These are phyloP conservation scores for Itoplectis maculator DNA, from an alignment of 2,888 invertebrate species.

Conservation along the genomic window DNA sequence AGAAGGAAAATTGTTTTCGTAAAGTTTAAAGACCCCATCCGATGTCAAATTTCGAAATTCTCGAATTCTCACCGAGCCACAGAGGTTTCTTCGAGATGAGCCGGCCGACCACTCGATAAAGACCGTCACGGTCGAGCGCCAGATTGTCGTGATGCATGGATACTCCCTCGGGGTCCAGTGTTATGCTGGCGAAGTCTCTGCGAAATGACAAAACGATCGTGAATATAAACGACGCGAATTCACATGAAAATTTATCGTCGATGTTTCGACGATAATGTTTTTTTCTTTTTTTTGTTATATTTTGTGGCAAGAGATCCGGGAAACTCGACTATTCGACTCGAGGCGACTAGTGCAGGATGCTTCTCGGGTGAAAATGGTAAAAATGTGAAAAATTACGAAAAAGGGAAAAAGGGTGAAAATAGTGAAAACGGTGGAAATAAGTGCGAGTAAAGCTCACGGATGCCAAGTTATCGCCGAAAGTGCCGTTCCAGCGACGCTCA, in stretches of 20 bases:
- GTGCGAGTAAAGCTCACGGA: constrained; percentile 87
- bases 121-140: constrained; percentile 73
- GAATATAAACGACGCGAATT: neutral
- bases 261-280: no score
- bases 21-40: no score
- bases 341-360: neutral
- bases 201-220: constrained; percentile 19
- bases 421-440: constrained; percentile 43
- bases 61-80: constrained; percentile 83
- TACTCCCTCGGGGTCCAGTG: constrained; percentile 71
- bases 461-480: constrained; percentile 90
- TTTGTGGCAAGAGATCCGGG: no score
- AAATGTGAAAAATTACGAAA: no score
- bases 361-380: constrained; percentile 18
- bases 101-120: constrained; percentile 76
- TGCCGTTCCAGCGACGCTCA: constrained; percentile 85
- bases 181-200: constrained; percentile 76
- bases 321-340: neutral
- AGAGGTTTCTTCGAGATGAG: constrained; percentile 79
- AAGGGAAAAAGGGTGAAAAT: no score
- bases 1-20: no score
- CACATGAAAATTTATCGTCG: no score
- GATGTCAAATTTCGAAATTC: neutral
- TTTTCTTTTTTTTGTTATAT: no score
- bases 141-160: constrained; percentile 77